These are phyloP conservation scores for Aplysina aerophoba DNA, from an alignment of 37 sponge, comb jelly and placozoan species.

Conservation along the genomic window DNA sequence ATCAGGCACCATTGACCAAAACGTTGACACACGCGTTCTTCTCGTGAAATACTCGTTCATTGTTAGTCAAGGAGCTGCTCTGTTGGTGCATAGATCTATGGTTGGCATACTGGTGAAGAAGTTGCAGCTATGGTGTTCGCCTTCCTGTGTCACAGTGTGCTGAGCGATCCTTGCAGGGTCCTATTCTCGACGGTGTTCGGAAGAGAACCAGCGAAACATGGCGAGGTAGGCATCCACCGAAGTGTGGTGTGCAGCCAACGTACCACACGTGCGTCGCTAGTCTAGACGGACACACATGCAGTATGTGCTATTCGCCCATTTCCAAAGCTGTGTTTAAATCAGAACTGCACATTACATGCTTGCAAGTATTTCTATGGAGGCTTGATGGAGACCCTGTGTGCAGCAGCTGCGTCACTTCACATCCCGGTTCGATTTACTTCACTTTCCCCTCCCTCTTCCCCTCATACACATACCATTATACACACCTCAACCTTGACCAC, in stretches of 20 bases:
- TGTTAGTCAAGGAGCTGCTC: neutral
- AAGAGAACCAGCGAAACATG: slow-evolving; percentile 29
- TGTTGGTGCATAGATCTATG: no score
- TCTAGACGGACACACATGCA: no score
- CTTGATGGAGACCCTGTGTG: no score
- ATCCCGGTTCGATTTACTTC: no score
- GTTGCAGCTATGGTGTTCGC: slow-evolving; percentile 67
- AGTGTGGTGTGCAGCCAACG: no score
- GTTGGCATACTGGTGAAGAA: neutral
- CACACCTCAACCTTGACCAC: neutral
- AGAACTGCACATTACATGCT: no score
- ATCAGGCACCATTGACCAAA: neutral
- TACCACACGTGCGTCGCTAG: no score
- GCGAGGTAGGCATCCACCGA: slow-evolving; percentile 47
- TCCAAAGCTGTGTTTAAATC: no score
- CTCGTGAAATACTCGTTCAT: neutral
- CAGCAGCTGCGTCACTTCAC: no score
- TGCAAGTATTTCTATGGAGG: no score
- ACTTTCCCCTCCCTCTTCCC: no score
- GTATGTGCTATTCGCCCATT: no score
- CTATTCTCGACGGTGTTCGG: slow-evolving; percentile 78
- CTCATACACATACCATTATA: neutral
- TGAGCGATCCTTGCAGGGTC: slow-evolving; percentile 58
- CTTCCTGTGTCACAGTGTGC: slow-evolving; percentile 70
- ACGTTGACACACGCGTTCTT: neutral